These are phyloP conservation scores for Antigone vipio DNA, from an alignment of 2,113 vertebrate species.

Conservation along the genomic window DNA sequence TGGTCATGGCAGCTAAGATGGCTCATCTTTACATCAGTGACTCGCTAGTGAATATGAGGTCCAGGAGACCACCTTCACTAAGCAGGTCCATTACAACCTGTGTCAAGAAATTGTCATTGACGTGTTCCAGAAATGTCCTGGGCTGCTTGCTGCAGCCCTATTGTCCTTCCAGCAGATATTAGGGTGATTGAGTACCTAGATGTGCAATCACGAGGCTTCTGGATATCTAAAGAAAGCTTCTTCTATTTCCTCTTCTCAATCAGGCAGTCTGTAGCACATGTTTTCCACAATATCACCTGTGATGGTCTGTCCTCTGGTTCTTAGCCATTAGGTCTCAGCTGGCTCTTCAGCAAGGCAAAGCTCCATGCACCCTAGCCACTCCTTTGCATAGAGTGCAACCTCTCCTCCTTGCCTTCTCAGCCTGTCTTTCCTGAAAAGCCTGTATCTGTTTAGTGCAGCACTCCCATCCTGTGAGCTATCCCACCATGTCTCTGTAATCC, in stretches of 20 bases:
- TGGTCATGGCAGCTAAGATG: background rate
- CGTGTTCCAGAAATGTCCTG: background rate
- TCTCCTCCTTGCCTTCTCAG: background rate
- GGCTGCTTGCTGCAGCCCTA: background rate
- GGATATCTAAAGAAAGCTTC: background rate
- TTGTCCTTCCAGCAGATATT: background rate
- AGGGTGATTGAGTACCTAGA: background rate
- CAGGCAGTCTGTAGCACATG: background rate
- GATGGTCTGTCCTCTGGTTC: background rate
- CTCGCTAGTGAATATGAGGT: background rate
- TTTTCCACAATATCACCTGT: background rate
- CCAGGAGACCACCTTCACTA: background rate
- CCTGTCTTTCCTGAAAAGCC: conserved; percentile 45
- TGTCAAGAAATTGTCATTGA: background rate
- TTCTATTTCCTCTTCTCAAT: background rate
- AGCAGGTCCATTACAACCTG: background rate
- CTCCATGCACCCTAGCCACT: background rate
- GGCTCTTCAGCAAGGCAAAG: background rate
- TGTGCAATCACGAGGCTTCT: background rate
- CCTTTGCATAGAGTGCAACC: background rate
- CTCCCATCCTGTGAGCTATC: background rate
- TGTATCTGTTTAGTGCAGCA: background rate
- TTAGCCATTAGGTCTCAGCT: background rate
- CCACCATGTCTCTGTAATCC: background rate
- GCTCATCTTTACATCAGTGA: background rate